Evolutionary conservation across 1,140 invertebrate genomes (phyloP), one percentile per base, ranked within the genome.

Genomic region (Neodiprion lecontei): DNA sequence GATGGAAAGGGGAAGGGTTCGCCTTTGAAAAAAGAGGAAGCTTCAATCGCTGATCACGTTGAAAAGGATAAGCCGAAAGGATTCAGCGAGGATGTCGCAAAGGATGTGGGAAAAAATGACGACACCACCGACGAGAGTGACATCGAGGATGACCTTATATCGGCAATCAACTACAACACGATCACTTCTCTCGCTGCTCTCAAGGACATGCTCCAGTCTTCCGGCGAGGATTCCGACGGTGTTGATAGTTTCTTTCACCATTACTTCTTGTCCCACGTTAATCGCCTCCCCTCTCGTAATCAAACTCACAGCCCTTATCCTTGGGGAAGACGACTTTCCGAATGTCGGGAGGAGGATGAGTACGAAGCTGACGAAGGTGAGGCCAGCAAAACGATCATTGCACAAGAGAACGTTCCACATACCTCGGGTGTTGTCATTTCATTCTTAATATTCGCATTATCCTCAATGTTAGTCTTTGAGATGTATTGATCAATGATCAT

Each of bases 341-440:
- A 95, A 84, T 95, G 95, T 82, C 91, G 93, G 48, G 95, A 95
- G 80, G 95, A 95, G 86, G 94, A 95, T 79, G 94, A 95, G 83
- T 92, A 93, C 49, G 91, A 93, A 72, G 93, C 94, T 68, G 92
- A 91, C 70, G 88, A 88, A 80, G 88, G 87, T 88, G 77, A 79
- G 76, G 21, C 28, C 28, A 40, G 28, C 53, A 61, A 11, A n/a
- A 61, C 53, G 1, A 61, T 61, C 53, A n/a, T 61, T 61, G 8
- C n/a, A 2, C 28, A 40, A 3, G 28, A 40, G 4, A 40, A 40
- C 28, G 5, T 40, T 40, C 2, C 5, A 40, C 28, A 40, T 40
- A 40, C 28, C 28, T 40, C 28, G 28, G 28, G 28, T 40, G 28
- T 40, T 40, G 28, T 40, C 28, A 40, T 40, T 40, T 40, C 28